These are phyloP conservation scores for Neria commutata DNA, from an alignment of 2,888 invertebrate genomes.

Conservation along the genomic window DNA sequence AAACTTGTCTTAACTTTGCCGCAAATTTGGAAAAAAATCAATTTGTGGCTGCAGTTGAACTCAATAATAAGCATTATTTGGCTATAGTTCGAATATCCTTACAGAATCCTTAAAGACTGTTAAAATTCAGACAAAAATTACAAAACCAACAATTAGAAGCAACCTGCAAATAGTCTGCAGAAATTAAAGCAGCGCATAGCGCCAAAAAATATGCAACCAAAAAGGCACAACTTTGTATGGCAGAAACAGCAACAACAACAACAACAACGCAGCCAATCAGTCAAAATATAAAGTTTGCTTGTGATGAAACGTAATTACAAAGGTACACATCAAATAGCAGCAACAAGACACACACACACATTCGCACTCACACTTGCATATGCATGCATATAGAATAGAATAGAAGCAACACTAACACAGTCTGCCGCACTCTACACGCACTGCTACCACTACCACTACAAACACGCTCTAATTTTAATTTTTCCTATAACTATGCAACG, in stretches of 20 bases:
- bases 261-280: slow-evolving; percentile 15
- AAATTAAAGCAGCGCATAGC: not conserved
- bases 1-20: too few species aligned
- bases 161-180: not conserved
- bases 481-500: not conserved
- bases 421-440: not conserved
- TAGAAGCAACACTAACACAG: too few species aligned
- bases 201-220: not conserved
- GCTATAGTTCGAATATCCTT: too few species aligned
- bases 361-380: not conserved
- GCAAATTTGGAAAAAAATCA: too few species aligned
- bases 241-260: slow-evolving; percentile 7
- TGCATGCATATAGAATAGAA: too few species aligned
- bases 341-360: not conserved
- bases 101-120: too few species aligned
- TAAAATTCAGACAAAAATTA: too few species aligned
- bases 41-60: too few species aligned
- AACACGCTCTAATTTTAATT: not conserved
- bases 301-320: slow-evolving; percentile 28
- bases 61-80: too few species aligned
- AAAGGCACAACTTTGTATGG: not conserved
- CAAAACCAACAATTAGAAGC: too few species aligned
- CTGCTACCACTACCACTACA: not conserved
- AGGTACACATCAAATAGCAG: slow-evolving; percentile 15
- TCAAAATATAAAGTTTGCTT: too few species aligned